Conservation (phyloP, 1,140 invertebrate genomes). For the Drosophila tropicalis region DNA sequence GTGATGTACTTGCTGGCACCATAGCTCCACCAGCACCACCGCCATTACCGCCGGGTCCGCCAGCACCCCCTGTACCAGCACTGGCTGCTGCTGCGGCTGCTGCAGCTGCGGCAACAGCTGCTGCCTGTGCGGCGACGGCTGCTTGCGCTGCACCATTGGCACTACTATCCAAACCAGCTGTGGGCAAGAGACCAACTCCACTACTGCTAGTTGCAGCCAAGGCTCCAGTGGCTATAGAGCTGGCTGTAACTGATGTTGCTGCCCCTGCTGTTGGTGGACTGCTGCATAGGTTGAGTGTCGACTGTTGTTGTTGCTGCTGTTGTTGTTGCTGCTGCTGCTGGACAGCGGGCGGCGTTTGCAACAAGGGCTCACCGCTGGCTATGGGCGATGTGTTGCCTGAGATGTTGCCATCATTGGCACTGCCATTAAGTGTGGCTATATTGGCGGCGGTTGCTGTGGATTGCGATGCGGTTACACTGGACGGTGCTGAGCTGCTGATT, state of each 20-base stretch:
- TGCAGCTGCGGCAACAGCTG: constrained; percentile 18
- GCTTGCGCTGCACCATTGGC: constrained; percentile 50
- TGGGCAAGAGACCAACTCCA: constrained; percentile 61
- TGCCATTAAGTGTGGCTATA: constrained; percentile 74
- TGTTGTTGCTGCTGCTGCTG: constrained; percentile 45
- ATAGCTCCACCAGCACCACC: constrained; percentile 30
- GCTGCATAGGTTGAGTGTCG: constrained; percentile 46
- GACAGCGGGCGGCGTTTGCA: constrained; percentile 65
- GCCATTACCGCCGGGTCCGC: constrained; percentile 7
- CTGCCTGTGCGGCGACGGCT: neutral
- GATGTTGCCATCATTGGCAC: constrained; percentile 61
- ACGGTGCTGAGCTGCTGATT: constrained; percentile 67
- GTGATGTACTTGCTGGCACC: constrained; percentile 69
- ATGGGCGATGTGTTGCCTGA: constrained; percentile 73
- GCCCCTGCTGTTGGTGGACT: constrained; percentile 54
- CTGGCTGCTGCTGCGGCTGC: constrained; percentile 27
- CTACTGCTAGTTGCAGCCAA: constrained; percentile 68
- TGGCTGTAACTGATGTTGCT: constrained; percentile 72
- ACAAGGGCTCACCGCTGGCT: constrained; percentile 63
- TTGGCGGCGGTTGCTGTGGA: constrained; percentile 58
- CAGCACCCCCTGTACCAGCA: constrained; percentile 16
- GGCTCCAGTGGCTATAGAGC: constrained; percentile 70
- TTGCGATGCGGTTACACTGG: constrained; percentile 73
- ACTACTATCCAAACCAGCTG: constrained; percentile 55
- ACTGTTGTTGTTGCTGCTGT: constrained; percentile 42